Conservation (phyloP, 1,140 invertebrate genomes). For the Orius laevigatus region DNA sequence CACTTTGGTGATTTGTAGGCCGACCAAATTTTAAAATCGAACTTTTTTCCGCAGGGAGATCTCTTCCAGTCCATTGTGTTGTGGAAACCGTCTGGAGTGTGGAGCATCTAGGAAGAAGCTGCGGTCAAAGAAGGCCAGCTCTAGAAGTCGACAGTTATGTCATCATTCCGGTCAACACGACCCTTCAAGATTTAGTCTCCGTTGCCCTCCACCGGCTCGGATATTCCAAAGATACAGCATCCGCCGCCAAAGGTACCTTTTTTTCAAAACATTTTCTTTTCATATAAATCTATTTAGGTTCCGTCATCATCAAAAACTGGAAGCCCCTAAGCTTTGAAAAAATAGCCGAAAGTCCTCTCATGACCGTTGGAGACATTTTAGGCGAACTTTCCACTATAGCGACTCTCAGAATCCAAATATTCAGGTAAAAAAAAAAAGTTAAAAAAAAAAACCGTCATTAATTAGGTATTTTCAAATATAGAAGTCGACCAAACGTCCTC, state of each 20-base stretch:
- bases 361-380: constrained; percentile 81
- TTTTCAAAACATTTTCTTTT: neutral
- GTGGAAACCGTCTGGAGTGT: constrained; percentile 53
- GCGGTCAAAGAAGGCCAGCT: constrained; percentile 35
- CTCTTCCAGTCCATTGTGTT: constrained; percentile 80
- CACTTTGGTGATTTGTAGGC: too few species aligned
- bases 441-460: neutral
- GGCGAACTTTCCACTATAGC: constrained; percentile 81
- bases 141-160: constrained; percentile 84
- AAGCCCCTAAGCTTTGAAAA: constrained; percentile 76
- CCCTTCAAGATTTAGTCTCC: constrained; percentile 66
- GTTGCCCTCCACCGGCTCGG: constrained; percentile 61
- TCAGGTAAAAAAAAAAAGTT: constrained; percentile 34
- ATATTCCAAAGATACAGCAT: constrained; percentile 54
- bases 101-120: constrained; percentile 27
- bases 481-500: constrained; percentile 50
- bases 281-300: constrained; percentile 50
- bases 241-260: constrained; percentile 56
- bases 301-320: constrained; percentile 86
- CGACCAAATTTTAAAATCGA: constrained; percentile 25
- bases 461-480: constrained; percentile 17
- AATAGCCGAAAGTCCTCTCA: constrained; percentile 67
- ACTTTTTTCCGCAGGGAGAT: constrained; percentile 47
- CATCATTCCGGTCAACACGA: constrained; percentile 76
- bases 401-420: constrained; percentile 75